Base-by-base conservation (phyloP, 2,888 invertebrate genomes). In the Caenorhabditis japonica region DNA sequence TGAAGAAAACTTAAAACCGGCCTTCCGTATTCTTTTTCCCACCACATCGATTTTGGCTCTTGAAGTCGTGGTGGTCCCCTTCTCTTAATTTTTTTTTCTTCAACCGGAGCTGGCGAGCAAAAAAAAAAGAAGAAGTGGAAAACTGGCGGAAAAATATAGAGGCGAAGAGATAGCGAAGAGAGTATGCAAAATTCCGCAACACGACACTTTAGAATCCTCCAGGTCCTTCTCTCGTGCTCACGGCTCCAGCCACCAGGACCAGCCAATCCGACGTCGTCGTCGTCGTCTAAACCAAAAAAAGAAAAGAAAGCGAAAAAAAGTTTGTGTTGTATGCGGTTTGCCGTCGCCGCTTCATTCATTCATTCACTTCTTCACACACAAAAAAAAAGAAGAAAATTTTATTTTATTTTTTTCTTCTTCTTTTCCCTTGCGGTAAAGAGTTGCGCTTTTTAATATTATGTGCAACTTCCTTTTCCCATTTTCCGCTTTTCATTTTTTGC, bases 131-230 rank as follows among this genome's bases (percentile, higher is more conserved):
- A 10, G 4, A 13, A 19, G 7, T 51, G 51, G 52, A 53, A 64
- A 53, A 33, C 55, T 17, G 19, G 44, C 15, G 36, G 58, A 68
- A 51, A 66, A 58, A 58, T 39, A 27, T 60, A 61, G 58, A 61
- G 33, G 56, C 41, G 30, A 34, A 70, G 39, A 61, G 55, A 69
- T 53, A 47, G 61, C n/a, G 66, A 66, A 56, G 51, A 56, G 66
- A 58, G 66, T 66, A 66, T 66, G 66, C 66, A 66, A 66, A 66
- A 66, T 56, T 66, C 66, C 66, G 66, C 66, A 69, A 69, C 69
- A 69, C 59, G 60, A 61, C 69, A 69, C 59, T 69, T 61, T 60
- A 69, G 60, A 60, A 60, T 69, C 69, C 60, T 55, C 59, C 69
- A 69, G 44, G 53, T 69, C 69, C 59, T 53, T 51, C 69, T 30